Conservation (phyloP, 1,140 invertebrate species). For the Varroa destructor region DNA sequence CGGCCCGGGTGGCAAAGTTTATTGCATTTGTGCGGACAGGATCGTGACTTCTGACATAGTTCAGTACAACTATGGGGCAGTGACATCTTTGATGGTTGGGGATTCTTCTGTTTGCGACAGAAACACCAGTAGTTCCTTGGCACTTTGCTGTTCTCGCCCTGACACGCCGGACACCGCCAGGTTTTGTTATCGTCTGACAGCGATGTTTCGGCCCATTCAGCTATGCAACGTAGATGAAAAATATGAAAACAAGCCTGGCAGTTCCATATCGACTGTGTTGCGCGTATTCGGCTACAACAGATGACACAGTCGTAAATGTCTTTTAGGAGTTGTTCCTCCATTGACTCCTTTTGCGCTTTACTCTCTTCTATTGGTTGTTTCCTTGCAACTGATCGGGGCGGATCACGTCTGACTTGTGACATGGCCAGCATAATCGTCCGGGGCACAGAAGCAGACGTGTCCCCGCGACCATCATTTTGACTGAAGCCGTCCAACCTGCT, state of each 20-base stretch:
- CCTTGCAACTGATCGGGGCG: no score
- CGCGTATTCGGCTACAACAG: conserved; percentile 69
- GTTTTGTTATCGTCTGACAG: conserved; percentile 45
- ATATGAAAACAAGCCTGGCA: conserved; percentile 80
- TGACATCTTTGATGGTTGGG: conserved; percentile 50
- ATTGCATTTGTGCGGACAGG: conserved; percentile 67
- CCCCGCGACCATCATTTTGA: no score
- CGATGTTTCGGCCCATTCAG: conserved; percentile 75
- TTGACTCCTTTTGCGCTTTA: conserved; percentile 30
- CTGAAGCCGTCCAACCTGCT: no score
- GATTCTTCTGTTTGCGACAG: conserved; percentile 60
- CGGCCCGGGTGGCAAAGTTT: conserved; percentile 75
- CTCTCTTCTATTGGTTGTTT: not conserved
- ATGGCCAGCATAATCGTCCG: no score
- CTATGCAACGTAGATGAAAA: conserved; percentile 71
- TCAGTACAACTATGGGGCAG: conserved; percentile 75
- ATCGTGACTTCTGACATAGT: conserved; percentile 52
- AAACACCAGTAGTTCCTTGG: conserved; percentile 66
- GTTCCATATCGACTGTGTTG: conserved; percentile 67
- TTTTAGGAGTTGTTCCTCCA: conserved; percentile 33
- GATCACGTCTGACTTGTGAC: no score
- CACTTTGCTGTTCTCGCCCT: conserved; percentile 53
- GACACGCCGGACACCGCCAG: conserved; percentile 86
- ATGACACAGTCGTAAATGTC: conserved; percentile 68
- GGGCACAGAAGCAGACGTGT: no score